Conservation (phyloP, 2,888 invertebrate genomes). For the Agrochola lychnidis region DNA sequence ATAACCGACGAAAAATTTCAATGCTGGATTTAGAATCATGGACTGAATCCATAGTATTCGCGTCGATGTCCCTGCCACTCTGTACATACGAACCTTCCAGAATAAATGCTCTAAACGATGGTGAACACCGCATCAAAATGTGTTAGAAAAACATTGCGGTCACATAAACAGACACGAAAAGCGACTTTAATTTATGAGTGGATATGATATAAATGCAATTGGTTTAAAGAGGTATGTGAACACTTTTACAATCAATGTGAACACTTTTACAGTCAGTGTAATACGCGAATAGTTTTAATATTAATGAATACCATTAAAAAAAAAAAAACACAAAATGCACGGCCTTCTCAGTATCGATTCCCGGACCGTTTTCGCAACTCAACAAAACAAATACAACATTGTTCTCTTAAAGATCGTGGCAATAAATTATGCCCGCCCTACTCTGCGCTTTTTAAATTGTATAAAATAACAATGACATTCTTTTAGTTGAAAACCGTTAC, state of each 20-base stretch:
- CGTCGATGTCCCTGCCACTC: too few species aligned
- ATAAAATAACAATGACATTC: constrained; percentile 76
- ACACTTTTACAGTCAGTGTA: neutral
- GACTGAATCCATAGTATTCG: too few species aligned
- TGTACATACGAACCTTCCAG: too few species aligned
- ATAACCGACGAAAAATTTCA: too few species aligned
- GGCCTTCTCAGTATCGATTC: neutral
- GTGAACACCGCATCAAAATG: neutral
- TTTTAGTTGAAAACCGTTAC: constrained; percentile 78
- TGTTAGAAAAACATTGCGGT: neutral
- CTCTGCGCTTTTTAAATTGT: constrained; percentile 67
- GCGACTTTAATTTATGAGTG: neutral
- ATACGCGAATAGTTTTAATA: neutral
- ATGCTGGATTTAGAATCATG: too few species aligned
- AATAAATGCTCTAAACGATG: neutral
- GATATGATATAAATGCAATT: neutral
- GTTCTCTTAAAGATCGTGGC: constrained; percentile 39
- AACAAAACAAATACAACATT: constrained; percentile 47
- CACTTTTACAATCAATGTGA: neutral
- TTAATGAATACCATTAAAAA: neutral
- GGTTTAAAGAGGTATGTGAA: too few species aligned
- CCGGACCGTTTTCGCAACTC: constrained; percentile 25
- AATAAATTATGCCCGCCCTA: constrained; percentile 54
- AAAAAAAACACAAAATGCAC: constrained; percentile 13
- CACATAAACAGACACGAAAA: neutral